Evolutionary conservation across 2,888 invertebrate genomes (phyloP), one percentile per base, ranked within the genome.

Genomic region (Cetonia aurata): DNA sequence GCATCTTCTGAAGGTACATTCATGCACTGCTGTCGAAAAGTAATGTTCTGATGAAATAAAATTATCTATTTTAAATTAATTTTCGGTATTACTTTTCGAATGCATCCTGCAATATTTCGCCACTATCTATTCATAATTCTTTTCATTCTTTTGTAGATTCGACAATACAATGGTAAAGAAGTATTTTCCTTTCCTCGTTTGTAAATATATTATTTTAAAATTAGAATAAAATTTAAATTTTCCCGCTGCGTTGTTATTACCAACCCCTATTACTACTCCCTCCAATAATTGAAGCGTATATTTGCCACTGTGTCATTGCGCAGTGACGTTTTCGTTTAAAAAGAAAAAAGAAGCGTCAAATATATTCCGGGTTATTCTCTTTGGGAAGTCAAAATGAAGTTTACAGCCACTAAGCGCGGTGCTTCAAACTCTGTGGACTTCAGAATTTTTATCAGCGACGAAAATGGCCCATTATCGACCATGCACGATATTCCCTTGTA

Each of bases 401-500:
- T 82, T 74, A 76, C 78, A 19, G 75, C 79, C 1, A 87, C 92
- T 55, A 93, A 95, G 84, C 89, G 93, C 80, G 98, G 98, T 74
- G 87, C 92, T 12, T 90, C 90, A 9, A 94, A 96, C 83, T 89
- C 93, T 17, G 86, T 91, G 33, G 94, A 95, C 82, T 98, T 96
- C 86, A 89, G 96, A 80, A 85, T 98, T 74, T 98, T 91, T 85
- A 93, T 96, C 84, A 91, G 89, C 85, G 92, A 94, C 83, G 90
- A 90, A 81, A 88, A 88, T 82, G 94, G 92, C 53, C 91, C 93
- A 31, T 90, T 99, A 79, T 99, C 99, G 31, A 98, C 99, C 31
- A 90, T 99, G 86, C 99, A 99, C 86, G 99, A 99, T 88, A 97
- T 99, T 87, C 99, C 99, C 25, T 86, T 99, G 76, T 92, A 90